Evolutionary conservation across 2,797 vertebrate genomes (phyloP).

Genomic region (Urocyon cinereoargenteus): DNA sequence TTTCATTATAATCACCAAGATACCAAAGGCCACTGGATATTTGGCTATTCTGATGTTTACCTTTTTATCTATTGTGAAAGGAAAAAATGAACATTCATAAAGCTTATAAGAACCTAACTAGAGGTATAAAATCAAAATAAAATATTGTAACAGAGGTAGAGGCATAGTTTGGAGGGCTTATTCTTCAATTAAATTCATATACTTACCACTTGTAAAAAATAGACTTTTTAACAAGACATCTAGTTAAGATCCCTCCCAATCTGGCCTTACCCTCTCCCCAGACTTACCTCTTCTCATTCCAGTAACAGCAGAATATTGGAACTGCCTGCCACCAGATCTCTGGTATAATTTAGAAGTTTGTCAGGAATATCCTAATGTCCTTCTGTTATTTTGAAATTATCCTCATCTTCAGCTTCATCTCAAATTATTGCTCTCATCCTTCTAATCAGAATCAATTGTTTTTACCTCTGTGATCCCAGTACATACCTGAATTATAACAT

Average conservation of each 20-base stretch:
- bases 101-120: background rate
- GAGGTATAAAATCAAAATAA: conserved; percentile 30
- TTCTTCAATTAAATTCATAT: background rate
- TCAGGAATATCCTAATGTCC: background rate
- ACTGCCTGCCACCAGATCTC: background rate
- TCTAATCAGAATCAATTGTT: background rate
- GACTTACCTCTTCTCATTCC: background rate
- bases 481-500: conserved; percentile 4
- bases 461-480: background rate
- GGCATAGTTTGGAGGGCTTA: background rate
- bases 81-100: background rate
- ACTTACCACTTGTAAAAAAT: background rate
- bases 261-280: background rate
- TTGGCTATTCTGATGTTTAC: background rate
- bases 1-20: background rate
- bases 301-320: conserved; percentile 1
- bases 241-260: background rate
- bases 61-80: conserved; percentile 1
- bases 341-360: background rate
- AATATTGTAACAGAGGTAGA: background rate
- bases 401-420: background rate
- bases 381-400: conserved; percentile 13
- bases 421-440: background rate
- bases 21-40: background rate
- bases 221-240: background rate